Conservation (phyloP, 2,113 vertebrate genomes). For the Corvus moneduloides region DNA sequence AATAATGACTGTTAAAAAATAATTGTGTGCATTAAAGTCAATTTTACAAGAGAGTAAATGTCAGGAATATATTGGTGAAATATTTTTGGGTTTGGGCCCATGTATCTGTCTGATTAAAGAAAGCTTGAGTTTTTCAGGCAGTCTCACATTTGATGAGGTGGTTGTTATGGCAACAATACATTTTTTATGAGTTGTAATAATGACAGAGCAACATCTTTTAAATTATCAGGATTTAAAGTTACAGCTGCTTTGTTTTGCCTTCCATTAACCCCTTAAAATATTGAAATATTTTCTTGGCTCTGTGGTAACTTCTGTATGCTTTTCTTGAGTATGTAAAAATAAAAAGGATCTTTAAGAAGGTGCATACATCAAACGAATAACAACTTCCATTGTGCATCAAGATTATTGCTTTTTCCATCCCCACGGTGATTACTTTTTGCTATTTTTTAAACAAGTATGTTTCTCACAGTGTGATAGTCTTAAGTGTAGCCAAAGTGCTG, state of each 20-base stretch:
- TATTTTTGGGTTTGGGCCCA: not conserved
- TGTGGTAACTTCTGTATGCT: not conserved
- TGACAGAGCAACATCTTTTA: slow-evolving; percentile 48
- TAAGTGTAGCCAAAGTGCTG: not conserved
- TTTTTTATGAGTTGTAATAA: slow-evolving; percentile 73
- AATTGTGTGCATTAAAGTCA: not conserved
- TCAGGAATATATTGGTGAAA: not conserved
- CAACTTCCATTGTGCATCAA: not conserved
- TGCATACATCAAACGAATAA: not conserved
- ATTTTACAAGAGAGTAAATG: not conserved
- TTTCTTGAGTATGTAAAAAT: not conserved
- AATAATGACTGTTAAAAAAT: not conserved
- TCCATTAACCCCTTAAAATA: not conserved
- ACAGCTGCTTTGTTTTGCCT: slow-evolving; percentile 39
- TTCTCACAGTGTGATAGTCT: not conserved
- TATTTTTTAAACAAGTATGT: not conserved
- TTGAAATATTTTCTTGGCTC: not conserved
- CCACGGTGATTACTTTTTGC: not conserved
- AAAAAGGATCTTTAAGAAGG: not conserved
- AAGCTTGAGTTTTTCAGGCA: slow-evolving; percentile 18
- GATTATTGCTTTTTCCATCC: not conserved
- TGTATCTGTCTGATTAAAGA: slow-evolving; percentile 14
- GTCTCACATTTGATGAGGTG: slow-evolving; percentile 15
- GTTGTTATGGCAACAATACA: slow-evolving; percentile 73
- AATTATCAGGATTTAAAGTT: slow-evolving; percentile 53